phyloP scores from a whole-genome alignment of 2,888 invertebrate genomes.

The Diarsia mendica region DNA sequence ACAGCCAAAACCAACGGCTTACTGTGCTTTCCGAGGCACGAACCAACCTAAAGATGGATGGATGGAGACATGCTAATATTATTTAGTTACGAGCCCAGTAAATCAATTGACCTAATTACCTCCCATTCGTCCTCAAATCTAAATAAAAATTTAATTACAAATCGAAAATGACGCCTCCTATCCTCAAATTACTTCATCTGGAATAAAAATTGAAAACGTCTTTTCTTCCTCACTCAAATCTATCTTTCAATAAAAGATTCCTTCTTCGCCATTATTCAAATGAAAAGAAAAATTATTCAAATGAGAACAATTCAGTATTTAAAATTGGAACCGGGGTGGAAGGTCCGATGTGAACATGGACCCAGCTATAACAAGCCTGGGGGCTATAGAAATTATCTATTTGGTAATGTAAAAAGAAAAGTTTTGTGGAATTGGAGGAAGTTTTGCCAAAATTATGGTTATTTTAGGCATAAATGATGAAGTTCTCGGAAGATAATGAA shows the following conservation, averaged over 20 bases:
- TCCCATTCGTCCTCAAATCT: conserved; percentile 12
- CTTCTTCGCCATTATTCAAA: conserved; percentile 60
- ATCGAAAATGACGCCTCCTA: conserved; percentile 15
- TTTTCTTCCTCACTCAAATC: conserved; percentile 47
- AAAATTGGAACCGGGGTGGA: conserved; percentile 49
- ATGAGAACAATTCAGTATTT: conserved; percentile 60
- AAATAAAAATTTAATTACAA: conserved; percentile 44
- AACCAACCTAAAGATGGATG: too few relatives aligned
- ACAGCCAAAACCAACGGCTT: too few relatives aligned
- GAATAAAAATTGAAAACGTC: conserved; percentile 38
- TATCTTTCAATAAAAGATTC: conserved; percentile 64
- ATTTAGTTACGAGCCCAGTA: not conserved
- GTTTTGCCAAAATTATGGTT: conserved; percentile 39
- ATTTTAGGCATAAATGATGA: conserved; percentile 16
- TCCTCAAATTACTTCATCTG: conserved; percentile 44
- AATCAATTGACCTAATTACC: conserved; percentile 20
- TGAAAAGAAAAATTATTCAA: conserved; percentile 63
- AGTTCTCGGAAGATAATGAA: conserved; percentile 19
- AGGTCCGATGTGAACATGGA: conserved; percentile 54
- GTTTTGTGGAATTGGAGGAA: conserved; percentile 28
- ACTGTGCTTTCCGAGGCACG: too few relatives aligned
- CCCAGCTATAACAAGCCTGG: conserved; percentile 43
- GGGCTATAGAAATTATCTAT: conserved; percentile 54
- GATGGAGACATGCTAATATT: too few relatives aligned
- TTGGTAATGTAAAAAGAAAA: conserved; percentile 51